Conservation (phyloP, 2,888 invertebrate species). For the Hypolimnas misippus region DNA sequence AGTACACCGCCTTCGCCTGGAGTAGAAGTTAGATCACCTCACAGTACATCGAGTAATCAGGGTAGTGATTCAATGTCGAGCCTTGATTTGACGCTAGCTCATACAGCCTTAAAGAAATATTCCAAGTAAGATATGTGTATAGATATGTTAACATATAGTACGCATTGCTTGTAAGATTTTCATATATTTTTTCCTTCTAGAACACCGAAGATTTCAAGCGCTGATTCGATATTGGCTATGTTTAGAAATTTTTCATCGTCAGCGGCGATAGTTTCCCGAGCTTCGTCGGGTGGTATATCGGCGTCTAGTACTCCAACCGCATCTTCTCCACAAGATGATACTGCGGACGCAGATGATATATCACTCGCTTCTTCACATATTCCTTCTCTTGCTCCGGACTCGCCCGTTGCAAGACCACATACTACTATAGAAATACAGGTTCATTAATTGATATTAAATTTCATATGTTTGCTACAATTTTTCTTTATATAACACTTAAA, state of each 20-base stretch:
- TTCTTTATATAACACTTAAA: background rate
- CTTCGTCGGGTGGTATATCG: conserved; percentile 86
- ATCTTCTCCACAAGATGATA: conserved; percentile 89
- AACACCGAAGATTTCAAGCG: conserved; percentile 88
- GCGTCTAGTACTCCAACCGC: conserved; percentile 89
- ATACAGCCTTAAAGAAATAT: conserved; percentile 84
- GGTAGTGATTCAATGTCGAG: conserved; percentile 91
- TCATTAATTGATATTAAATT: background rate
- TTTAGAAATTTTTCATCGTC: conserved; percentile 89
- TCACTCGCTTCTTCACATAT: conserved; percentile 87
- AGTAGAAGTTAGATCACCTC: conserved; percentile 84
- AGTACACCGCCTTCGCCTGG: conserved; percentile 87
- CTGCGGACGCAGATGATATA: conserved; percentile 87
- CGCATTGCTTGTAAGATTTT: background rate
- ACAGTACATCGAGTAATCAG: conserved; percentile 90
- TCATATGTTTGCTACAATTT: too few species aligned
- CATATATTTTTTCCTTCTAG: conserved; percentile 48
- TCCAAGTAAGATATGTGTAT: conserved; percentile 64
- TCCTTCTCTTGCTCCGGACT: conserved; percentile 85
- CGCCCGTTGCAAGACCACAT: conserved; percentile 80
- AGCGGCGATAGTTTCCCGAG: conserved; percentile 83
- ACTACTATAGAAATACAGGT: conserved; percentile 80
- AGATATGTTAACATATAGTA: background rate
- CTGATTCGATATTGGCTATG: conserved; percentile 92
- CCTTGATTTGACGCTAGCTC: conserved; percentile 86